Evolutionary conservation across 2,888 invertebrate genomes (phyloP), one percentile per base, ranked within the genome.

Genomic region (Imbricaverruca yamaguchii): DNA sequence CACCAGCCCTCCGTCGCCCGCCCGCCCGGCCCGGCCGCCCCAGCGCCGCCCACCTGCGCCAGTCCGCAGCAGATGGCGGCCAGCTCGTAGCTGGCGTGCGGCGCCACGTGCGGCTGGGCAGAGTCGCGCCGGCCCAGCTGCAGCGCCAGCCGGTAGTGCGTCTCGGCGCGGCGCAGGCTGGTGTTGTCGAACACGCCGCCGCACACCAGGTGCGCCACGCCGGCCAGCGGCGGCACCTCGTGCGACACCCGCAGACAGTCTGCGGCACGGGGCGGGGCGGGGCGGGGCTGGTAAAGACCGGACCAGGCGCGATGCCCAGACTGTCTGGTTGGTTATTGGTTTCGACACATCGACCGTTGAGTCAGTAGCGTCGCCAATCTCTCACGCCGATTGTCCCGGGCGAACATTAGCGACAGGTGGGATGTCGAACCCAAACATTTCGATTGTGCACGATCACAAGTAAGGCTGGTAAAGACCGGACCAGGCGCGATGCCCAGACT

Each of bases 21-120:
- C 4, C 39, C 39, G 83, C 87, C 85, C 56, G 88, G 88, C 90
- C 90, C 81, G 23, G 7, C 65, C 65, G 10, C 10, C 8, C 83
- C 91, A 86, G 77, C 90, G 89, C 80, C 90, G 89, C 85, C 91
- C 90, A 80, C 92, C 90, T 83, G 91, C 87, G 59, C 92, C 90
- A 84, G 88, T 90, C 78, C 92, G 88, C 81, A 91, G 89, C 85
- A 90, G 90, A 85, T 74, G 53, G 25, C 74, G 23, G 74, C 74
- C 74, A 74, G 53, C 74, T 74, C 74, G 21, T 74, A 74, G 25
- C 74, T 74, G 53, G 74, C 74, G 53, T 74, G 74, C 18, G 74
- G 74, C 39, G 74, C 63, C 39, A 80, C 53, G 23, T 80, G 18
- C 39, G 25, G 9, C 63, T 18, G 12, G 13, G 9, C 15, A 0